Evolutionary conservation across 1,140 invertebrate genomes (phyloP).

Genomic region (Rhagoletis pomonella): DNA sequence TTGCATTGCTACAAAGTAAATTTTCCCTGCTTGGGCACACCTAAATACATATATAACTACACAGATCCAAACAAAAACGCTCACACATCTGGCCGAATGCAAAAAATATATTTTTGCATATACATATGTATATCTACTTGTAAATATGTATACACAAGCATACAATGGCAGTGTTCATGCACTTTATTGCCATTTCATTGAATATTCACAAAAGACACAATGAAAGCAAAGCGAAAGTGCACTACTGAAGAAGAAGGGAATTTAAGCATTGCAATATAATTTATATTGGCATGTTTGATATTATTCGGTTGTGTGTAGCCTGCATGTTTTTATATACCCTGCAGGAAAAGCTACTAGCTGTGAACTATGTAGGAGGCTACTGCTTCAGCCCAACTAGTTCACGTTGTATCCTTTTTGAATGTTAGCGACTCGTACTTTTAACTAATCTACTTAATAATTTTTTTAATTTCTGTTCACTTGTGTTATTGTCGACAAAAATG

Average conservation of each 20-base stretch:
- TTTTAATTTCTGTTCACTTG: no score
- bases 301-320: neutral
- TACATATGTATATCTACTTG: neutral
- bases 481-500: no score
- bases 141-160: neutral
- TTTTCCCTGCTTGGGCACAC: neutral
- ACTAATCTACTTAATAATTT: no score
- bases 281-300: neutral
- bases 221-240: slow-evolving; percentile 9
- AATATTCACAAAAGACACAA: slow-evolving; percentile 28
- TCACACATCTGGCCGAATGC: neutral
- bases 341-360: no score
- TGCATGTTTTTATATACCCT: neutral
- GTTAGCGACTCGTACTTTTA: no score
- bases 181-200: slow-evolving; percentile 36
- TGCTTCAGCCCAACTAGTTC: no score
- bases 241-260: neutral
- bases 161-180: neutral
- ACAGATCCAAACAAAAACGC: neutral
- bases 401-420: no score
- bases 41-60: neutral
- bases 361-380: no score
- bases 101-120: neutral
- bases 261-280: neutral
- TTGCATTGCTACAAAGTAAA: neutral